phyloP scores from a whole-genome alignment of 2,797 vertebrate genomes.

The Sciurus carolinensis region DNA sequence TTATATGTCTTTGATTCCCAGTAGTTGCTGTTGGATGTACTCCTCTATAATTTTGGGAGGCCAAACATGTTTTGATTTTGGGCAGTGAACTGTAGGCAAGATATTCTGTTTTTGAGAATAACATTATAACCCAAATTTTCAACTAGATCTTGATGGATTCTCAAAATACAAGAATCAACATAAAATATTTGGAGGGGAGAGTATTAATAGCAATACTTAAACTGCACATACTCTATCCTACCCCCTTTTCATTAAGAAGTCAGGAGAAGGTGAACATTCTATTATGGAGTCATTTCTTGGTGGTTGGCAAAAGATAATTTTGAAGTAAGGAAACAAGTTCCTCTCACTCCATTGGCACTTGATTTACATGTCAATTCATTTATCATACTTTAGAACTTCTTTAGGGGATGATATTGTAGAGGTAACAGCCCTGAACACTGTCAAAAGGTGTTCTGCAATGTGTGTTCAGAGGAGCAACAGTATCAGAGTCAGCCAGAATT shows the following conservation, averaged over 20 bases:
- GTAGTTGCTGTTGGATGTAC: not conserved
- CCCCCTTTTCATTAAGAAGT: not conserved
- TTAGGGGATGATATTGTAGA: not conserved
- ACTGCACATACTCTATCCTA: not conserved
- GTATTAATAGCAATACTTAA: not conserved
- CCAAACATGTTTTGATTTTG: not conserved
- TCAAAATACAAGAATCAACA: conserved; percentile 2
- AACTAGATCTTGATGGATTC: not conserved
- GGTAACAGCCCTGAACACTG: not conserved
- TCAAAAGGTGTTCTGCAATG: not conserved
- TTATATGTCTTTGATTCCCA: not conserved
- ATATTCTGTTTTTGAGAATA: not conserved
- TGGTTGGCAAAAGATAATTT: not conserved
- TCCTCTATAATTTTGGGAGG: not conserved
- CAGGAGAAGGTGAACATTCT: not conserved
- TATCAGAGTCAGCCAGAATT: not conserved
- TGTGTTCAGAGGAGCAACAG: not conserved
- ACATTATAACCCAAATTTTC: not conserved
- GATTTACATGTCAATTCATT: not conserved
- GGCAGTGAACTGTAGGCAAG: not conserved
- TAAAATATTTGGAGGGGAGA: not conserved
- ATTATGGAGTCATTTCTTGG: not conserved
- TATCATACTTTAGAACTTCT: not conserved
- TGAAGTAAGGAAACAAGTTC: conserved; percentile 15
- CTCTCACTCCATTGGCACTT: not conserved